phyloP scores from a whole-genome alignment of 2,113 vertebrate genomes.

The Acrocephalus kingi region DNA sequence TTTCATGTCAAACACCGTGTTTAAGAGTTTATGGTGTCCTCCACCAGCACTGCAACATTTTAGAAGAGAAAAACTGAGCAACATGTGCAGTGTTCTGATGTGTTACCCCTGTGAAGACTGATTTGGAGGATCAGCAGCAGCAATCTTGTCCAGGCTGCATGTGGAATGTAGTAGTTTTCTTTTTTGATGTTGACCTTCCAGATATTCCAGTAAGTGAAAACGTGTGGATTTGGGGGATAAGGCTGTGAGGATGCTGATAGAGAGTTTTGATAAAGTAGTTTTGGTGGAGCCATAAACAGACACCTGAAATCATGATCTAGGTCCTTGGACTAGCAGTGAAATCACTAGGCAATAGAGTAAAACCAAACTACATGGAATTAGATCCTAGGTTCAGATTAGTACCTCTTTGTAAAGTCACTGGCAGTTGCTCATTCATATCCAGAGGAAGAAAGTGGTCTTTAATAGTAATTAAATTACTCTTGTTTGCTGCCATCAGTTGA shows the following conservation, averaged over 20 bases:
- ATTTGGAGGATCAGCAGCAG: neutral
- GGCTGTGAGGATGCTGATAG: neutral
- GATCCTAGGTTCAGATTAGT: neutral
- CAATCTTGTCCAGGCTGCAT: neutral
- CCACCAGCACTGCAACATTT: neutral
- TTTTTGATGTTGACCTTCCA: neutral
- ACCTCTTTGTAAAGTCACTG: neutral
- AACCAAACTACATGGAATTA: neutral
- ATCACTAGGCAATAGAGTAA: neutral
- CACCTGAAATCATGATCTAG: neutral
- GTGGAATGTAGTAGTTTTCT: neutral
- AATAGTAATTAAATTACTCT: constrained; percentile 26
- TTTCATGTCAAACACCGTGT: neutral
- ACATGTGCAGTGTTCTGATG: neutral
- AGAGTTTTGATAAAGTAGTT: neutral
- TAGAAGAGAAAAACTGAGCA: neutral
- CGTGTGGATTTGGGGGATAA: neutral
- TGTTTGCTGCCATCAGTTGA: neutral
- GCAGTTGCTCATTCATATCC: neutral
- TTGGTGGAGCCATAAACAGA: neutral
- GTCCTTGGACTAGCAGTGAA: neutral
- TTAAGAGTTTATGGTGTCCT: neutral
- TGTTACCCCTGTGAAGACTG: neutral
- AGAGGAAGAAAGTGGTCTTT: neutral
- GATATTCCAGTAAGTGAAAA: neutral